These are phyloP conservation scores for Nycticryphes semicollaris DNA, from an alignment of 2,113 vertebrate genomes.

Conservation along the genomic window DNA sequence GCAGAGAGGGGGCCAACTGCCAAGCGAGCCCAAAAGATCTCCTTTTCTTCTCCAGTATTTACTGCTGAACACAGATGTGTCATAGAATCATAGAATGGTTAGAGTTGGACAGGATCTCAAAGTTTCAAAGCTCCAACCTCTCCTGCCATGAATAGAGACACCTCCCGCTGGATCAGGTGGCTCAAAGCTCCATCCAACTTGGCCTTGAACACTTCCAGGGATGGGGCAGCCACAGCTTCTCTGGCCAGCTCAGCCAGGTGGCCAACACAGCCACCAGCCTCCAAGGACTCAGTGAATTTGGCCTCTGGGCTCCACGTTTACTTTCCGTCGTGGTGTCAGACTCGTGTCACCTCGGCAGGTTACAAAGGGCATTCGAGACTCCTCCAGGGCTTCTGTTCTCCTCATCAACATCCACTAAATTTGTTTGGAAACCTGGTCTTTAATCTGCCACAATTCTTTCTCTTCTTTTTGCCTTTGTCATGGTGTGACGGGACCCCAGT, in stretches of 20 bases:
- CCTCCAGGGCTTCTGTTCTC: not conserved
- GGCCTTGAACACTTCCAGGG: too few species aligned
- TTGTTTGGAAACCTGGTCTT: not conserved
- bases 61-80: rapidly evolving
- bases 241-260: not conserved
- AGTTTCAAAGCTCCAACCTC: too few species aligned
- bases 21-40: not conserved
- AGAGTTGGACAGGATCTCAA: too few species aligned
- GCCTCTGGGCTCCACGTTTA: not conserved
- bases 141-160: too few species aligned
- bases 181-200: too few species aligned
- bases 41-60: not conserved
- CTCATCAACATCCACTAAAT: not conserved
- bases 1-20: not conserved
- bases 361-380: not conserved
- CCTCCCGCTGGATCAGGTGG: too few species aligned
- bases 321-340: not conserved
- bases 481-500: not conserved
- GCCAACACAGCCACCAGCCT: not conserved
- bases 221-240: too few species aligned
- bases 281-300: rapidly evolving
- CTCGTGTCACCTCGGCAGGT: rapidly evolving
- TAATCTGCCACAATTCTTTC: not conserved
- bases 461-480: not conserved
- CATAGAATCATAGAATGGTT: too few species aligned